Evolutionary conservation across 2,888 invertebrate genomes (phyloP).

Genomic region (Clunio marinus): DNA sequence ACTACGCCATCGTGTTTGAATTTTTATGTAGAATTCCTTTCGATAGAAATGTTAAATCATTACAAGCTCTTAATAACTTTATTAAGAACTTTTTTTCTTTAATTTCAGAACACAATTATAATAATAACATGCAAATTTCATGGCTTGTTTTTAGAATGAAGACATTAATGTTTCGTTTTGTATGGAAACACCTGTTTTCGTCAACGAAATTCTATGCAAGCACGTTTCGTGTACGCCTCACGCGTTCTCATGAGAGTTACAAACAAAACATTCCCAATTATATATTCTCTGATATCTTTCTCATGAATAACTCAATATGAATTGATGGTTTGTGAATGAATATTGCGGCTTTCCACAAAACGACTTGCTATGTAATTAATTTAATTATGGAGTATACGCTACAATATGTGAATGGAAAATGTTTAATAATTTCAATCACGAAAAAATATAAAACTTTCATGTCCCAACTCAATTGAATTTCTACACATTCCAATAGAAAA

Average conservation of each 20-base stretch:
- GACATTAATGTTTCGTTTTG: conserved; percentile 26
- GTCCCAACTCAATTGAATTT: too few species aligned
- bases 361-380: not conserved
- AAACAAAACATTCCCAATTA: not conserved
- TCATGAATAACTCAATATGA: conserved; percentile 11
- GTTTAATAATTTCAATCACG: too few species aligned
- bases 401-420: too few species aligned
- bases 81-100: not conserved
- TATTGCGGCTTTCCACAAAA: conserved; percentile 3
- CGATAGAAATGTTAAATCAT: not conserved
- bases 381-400: not conserved
- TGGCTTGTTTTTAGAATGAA: conserved; percentile 34
- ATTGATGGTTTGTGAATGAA: conserved; percentile 6
- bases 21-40: not conserved
- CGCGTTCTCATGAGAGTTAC: not conserved
- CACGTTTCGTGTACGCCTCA: not conserved
- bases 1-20: too few species aligned
- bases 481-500: too few species aligned
- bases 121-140: conserved; percentile 35
- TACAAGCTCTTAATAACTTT: not conserved
- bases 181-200: conserved; percentile 26
- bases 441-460: too few species aligned
- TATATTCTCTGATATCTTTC: not conserved
- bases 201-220: not conserved
- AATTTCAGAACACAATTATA: not conserved